Evolutionary conservation across 2,113 vertebrate genomes (phyloP).

Genomic region (Syngnathus typhle): DNA sequence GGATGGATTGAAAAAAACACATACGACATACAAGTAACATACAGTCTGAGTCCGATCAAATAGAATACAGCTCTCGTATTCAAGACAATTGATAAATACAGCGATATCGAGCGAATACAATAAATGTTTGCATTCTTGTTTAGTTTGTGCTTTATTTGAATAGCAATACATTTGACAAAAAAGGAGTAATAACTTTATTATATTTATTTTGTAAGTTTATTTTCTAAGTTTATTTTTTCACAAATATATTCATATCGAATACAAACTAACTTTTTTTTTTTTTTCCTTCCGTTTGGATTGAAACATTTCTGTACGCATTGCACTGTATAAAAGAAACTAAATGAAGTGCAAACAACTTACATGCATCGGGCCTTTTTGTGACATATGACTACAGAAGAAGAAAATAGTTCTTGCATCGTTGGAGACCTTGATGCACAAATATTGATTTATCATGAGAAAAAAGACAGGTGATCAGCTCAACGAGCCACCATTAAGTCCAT

Average conservation of each 20-base stretch:
- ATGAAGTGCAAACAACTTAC: neutral
- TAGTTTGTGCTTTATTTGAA: too few species aligned
- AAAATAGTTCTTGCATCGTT: neutral
- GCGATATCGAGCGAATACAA: neutral
- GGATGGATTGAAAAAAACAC: neutral
- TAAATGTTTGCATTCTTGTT: neutral
- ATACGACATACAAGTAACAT: neutral
- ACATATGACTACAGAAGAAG: neutral
- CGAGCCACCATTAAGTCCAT: neutral
- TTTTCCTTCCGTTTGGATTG: neutral
- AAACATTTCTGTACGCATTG: neutral
- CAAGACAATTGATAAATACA: neutral
- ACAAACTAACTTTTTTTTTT: neutral
- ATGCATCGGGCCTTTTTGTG: neutral
- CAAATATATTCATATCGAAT: too few species aligned
- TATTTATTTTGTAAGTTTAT: too few species aligned
- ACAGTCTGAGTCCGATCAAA: neutral
- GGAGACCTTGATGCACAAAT: neutral
- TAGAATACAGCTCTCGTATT: neutral
- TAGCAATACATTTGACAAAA: neutral
- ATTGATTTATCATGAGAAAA: neutral
- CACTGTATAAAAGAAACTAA: neutral
- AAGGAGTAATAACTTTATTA: too few species aligned
- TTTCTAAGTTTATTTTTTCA: too few species aligned
- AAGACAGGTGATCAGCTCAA: neutral